Evolutionary conservation across 2,888 invertebrate species (phyloP), one percentile per base, ranked within the genome.

Genomic region (Melanostoma mellinum): DNA sequence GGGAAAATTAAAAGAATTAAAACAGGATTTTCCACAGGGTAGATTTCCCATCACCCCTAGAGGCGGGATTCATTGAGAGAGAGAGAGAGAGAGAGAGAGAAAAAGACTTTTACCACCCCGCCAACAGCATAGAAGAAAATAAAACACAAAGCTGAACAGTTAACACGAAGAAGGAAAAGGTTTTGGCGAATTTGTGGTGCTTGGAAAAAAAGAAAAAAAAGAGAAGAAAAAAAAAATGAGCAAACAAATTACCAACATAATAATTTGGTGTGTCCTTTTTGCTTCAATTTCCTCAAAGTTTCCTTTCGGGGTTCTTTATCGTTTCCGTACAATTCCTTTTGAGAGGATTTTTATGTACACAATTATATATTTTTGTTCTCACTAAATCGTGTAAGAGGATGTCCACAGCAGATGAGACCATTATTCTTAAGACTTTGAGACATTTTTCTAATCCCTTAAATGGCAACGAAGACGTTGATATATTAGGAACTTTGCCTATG

Each of bases 1-100:
- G 76, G 81, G 77, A 71, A 77, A 81, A 81, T 81, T 76, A 81
- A 65, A 63, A 72, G 61, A 77, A 72, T 81, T 67, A 72, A 81
- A 63, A 77, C 61, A 36, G 65, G 72, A 72, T 56, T 72, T 77
- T 56, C 48, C 55, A 42, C 42, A 69, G 61, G 53, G 71, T 42
- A 63, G 56, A 68, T 61, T 73, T 73, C 53, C 77, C 38, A 42
- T 52, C 60, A 33, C 40, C 42, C 53, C 50, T 10, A 30, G 6
- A 3, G 52, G 33, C 38, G 32, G 10, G 33, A 30, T 53, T 67
- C 20, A n/a, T 8, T 40, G 8, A n/a, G 8, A 20, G 38, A 35
- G 50, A 4, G 36, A 8, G 32, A 35, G 20, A 20, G 20, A 20
- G 20, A 20, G 20, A 20, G 1, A 20, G n/a, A n/a, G n/a, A 20